These are phyloP conservation scores for Trichonephila inaurata DNA, from an alignment of 1,140 invertebrate genomes.

Conservation along the genomic window DNA sequence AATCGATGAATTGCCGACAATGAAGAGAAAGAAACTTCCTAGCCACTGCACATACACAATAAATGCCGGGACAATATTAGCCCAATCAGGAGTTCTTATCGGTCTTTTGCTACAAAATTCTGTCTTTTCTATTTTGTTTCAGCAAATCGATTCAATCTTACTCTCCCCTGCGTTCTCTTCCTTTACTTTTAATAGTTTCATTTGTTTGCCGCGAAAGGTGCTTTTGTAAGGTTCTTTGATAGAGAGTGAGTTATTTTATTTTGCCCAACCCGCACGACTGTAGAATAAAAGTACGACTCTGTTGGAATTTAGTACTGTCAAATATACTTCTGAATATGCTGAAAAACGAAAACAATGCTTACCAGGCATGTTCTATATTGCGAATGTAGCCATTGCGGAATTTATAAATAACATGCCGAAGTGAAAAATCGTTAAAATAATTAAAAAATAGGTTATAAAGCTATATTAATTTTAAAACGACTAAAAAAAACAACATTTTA, in stretches of 20 bases:
- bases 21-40: slow-evolving; percentile 46
- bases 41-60: slow-evolving; percentile 21
- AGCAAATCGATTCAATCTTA: neutral
- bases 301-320: too few relatives aligned
- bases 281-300: neutral
- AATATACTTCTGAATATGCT: too few relatives aligned
- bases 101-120: slow-evolving; percentile 45
- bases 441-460: too few relatives aligned
- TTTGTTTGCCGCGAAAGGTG: neutral
- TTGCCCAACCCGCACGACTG: neutral
- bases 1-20: slow-evolving; percentile 64
- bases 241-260: neutral
- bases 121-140: neutral
- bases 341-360: too few relatives aligned
- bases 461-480: too few relatives aligned
- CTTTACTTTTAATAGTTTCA: slow-evolving; percentile 26
- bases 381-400: too few relatives aligned
- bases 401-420: too few relatives aligned
- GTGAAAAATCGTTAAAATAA: too few relatives aligned
- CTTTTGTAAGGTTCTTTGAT: neutral
- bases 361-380: too few relatives aligned
- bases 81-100: slow-evolving; percentile 56
- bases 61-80: slow-evolving; percentile 60
- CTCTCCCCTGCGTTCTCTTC: neutral
- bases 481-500: too few relatives aligned